Evolutionary conservation across 2,113 vertebrate genomes (phyloP).

Genomic region (Cercocebus atys): DNA sequence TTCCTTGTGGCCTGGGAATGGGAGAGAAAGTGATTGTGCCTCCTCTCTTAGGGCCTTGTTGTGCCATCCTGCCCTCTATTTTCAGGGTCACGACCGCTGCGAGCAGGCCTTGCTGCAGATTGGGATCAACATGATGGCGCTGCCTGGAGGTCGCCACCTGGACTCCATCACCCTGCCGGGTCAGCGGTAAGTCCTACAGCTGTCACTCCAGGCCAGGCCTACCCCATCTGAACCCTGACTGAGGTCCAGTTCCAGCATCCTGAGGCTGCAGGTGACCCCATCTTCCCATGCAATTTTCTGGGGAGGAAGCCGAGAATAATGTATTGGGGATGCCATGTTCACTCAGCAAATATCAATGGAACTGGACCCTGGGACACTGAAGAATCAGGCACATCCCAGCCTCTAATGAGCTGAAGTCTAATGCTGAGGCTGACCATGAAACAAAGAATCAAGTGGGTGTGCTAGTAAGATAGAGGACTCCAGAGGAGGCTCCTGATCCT

Average conservation of each 20-base stretch:
- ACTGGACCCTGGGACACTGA: background rate
- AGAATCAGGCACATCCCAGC: background rate
- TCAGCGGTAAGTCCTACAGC: conserved; percentile 87
- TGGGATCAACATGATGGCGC: conserved; percentile 89
- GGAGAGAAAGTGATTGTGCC: background rate
- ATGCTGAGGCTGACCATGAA: background rate
- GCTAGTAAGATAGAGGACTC: background rate
- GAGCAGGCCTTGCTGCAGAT: conserved; percentile 69
- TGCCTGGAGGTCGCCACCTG: conserved; percentile 86
- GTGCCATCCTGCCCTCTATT: conserved; percentile 48
- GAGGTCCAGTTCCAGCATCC: too few relatives aligned
- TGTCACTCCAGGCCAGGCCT: background rate
- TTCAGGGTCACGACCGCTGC: conserved; percentile 71
- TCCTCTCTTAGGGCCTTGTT: background rate
- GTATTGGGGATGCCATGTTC: background rate
- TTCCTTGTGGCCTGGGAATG: background rate
- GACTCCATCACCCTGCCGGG: conserved; percentile 86
- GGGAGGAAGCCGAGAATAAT: background rate
- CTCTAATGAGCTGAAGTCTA: background rate
- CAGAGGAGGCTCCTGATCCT: background rate
- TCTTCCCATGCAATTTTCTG: background rate
- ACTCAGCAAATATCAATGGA: background rate
- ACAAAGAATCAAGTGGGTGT: background rate
- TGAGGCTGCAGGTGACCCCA: background rate
- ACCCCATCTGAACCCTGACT: background rate